Evolutionary conservation across 2,888 invertebrate genomes (phyloP).

Genomic region (Patella depressa): DNA sequence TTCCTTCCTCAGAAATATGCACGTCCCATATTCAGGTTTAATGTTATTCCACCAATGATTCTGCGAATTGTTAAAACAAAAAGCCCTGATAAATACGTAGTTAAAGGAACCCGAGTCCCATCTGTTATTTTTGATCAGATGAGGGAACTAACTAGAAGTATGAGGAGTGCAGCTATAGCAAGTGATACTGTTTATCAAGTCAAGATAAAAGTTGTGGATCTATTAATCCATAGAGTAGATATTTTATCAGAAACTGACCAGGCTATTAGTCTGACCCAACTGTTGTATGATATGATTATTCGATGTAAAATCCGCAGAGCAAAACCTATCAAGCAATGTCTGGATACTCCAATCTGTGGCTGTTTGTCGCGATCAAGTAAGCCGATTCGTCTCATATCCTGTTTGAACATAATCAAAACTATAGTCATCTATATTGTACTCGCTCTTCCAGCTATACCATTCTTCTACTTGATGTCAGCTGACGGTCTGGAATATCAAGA

Average conservation of each 20-base stretch:
- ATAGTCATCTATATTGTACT: background rate
- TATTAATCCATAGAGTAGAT: background rate
- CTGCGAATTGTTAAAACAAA: background rate
- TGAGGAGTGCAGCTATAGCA: background rate
- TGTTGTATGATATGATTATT: background rate
- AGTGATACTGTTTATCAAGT: background rate
- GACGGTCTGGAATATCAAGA: background rate
- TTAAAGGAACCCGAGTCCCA: background rate
- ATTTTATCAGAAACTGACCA: background rate
- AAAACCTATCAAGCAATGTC: background rate
- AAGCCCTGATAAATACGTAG: background rate
- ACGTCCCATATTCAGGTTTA: background rate
- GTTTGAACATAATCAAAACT: background rate
- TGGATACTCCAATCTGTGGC: background rate
- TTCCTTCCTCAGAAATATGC: constrained; percentile 22
- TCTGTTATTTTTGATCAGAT: background rate
- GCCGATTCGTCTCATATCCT: background rate
- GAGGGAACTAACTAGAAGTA: background rate
- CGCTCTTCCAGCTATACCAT: background rate
- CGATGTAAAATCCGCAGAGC: background rate
- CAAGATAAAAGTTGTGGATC: background rate
- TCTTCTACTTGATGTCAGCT: background rate
- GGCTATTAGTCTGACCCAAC: background rate
- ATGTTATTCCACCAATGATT: background rate
- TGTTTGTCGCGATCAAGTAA: no score